Conservation (phyloP, 1,140 invertebrate species). For the Papilio glaucus region DNA sequence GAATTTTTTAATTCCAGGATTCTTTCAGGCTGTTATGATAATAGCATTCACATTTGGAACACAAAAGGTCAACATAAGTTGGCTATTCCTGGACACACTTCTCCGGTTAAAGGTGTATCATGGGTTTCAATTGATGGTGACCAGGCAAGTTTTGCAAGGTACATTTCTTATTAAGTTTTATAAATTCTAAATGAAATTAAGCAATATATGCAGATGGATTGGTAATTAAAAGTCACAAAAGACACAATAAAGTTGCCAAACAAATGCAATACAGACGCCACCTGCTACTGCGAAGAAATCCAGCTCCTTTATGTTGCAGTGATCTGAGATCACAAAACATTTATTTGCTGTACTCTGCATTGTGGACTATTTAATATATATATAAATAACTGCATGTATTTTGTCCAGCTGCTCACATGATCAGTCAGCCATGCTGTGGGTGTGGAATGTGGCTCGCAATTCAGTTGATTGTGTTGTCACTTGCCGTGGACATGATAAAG, state of each 20-base stretch:
- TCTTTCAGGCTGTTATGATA: slow-evolving; percentile 97
- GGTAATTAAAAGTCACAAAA: too few relatives aligned
- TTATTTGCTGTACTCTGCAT: too few relatives aligned
- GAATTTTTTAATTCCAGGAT: slow-evolving; percentile 85
- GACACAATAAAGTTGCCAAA: too few relatives aligned
- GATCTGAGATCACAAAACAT: too few relatives aligned
- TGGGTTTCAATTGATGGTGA: slow-evolving; percentile 90
- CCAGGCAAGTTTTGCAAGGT: slow-evolving; percentile 90
- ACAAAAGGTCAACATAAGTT: slow-evolving; percentile 92
- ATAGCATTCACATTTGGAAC: slow-evolving; percentile 95
- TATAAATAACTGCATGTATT: background rate
- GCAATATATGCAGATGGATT: background rate
- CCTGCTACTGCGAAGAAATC: too few relatives aligned
- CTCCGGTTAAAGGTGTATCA: slow-evolving; percentile 92
- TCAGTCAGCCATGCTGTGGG: slow-evolving; percentile 95
- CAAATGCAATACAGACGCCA: too few relatives aligned
- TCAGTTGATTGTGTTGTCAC: slow-evolving; percentile 91
- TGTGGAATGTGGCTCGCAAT: slow-evolving; percentile 91
- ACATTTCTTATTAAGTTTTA: slow-evolving; percentile 40
- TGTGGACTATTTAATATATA: background rate
- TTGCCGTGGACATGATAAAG: slow-evolving; percentile 94
- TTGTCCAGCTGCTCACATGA: slow-evolving; percentile 93
- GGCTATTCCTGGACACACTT: slow-evolving; percentile 93
- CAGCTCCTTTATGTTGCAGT: too few relatives aligned
- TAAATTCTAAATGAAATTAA: slow-evolving; percentile 13